Conservation (phyloP, 2,888 invertebrate genomes). For the Parascotia fuliginaria region DNA sequence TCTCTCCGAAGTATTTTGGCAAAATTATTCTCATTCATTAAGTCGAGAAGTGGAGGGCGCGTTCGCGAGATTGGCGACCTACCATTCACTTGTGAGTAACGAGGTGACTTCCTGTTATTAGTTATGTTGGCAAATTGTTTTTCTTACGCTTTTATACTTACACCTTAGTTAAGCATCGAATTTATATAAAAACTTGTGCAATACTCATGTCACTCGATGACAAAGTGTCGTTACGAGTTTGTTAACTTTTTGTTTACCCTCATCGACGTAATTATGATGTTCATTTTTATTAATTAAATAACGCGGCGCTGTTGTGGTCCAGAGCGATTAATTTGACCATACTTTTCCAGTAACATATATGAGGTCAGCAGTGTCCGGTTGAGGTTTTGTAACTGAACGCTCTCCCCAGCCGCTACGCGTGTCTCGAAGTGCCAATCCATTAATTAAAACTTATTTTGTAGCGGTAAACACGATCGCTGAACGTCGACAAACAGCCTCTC, state of each 20-base stretch:
- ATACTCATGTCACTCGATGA: slow-evolving; percentile 42
- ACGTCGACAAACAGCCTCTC: slow-evolving; percentile 62
- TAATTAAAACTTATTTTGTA: slow-evolving; percentile 85
- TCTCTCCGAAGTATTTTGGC: slow-evolving; percentile 84
- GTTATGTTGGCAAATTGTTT: slow-evolving; percentile 82
- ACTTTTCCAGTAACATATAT: slow-evolving; percentile 38
- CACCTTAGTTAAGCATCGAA: slow-evolving; percentile 53
- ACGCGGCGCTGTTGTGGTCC: slow-evolving; percentile 18
- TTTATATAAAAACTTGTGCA: slow-evolving; percentile 55
- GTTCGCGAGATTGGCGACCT: slow-evolving; percentile 80
- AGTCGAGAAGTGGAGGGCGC: slow-evolving; percentile 80
- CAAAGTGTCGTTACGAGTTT: slow-evolving; percentile 26
- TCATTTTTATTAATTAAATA: slow-evolving; percentile 34
- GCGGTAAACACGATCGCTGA: slow-evolving; percentile 68
- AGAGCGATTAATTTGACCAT: slow-evolving; percentile 35
- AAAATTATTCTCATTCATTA: slow-evolving; percentile 86
- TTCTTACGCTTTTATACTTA: slow-evolving; percentile 69
- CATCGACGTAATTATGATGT: slow-evolving; percentile 26
- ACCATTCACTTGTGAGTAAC: slow-evolving; percentile 83
- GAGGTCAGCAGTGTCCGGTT: slow-evolving; percentile 56
- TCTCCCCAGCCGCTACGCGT: slow-evolving; percentile 68
- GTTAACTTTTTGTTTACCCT: slow-evolving; percentile 24
- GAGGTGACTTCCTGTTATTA: slow-evolving; percentile 83
- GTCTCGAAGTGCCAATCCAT: slow-evolving; percentile 83
- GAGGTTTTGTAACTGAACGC: slow-evolving; percentile 64